Evolutionary conservation across 2,113 vertebrate species (phyloP), one percentile per base, ranked within the genome.

Genomic region (Ptychochromis oligacanthus): DNA sequence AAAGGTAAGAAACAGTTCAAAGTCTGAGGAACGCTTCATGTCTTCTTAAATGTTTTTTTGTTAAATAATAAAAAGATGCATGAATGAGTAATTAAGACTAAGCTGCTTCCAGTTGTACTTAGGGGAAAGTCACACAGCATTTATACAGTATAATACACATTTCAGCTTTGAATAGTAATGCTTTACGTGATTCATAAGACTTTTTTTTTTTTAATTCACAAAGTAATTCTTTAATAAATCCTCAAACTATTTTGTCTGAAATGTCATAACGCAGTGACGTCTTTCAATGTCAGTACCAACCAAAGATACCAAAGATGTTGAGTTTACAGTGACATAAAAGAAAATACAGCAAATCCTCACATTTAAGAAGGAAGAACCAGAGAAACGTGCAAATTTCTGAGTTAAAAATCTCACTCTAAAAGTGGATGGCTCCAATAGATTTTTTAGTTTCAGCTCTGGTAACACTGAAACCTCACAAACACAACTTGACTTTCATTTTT

Each of bases 21-120:
- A 91, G 87, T 78, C 81, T 28, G 13, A 57, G 26, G 13, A 34
- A 34, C 2, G 12, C 61, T 82, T 43, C 56, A 83, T 34, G 49
- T 61, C 65, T 62, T 24, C 40, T 49, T n/a, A 67, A 49, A 67
- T 46, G 43, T 26, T 67, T 67, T 31, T 49, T 36, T 62, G 72
- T 58, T 8, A 40, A 24, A 76, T 26, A 24, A 26, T 34, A 10
- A 38, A 57, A 79, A 81, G 26, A 79, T 64, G 67, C 87, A 67
- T 58, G 52, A 46, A 49, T n/a, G 72, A 26, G 38, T 82, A 82
- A 88, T 88, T 87, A 78, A 87, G 78, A 75, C 17, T 38, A 22
- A 34, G 86, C 79, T 17, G 0, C 64, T 22, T 54, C 58, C 18
- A 46, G 80, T 46, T 6, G 81, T 24, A 1, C 54, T 60, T 15